These are phyloP conservation scores for Acestrorhynchus altus DNA, from an alignment of 2,797 vertebrate species.

Conservation along the genomic window DNA sequence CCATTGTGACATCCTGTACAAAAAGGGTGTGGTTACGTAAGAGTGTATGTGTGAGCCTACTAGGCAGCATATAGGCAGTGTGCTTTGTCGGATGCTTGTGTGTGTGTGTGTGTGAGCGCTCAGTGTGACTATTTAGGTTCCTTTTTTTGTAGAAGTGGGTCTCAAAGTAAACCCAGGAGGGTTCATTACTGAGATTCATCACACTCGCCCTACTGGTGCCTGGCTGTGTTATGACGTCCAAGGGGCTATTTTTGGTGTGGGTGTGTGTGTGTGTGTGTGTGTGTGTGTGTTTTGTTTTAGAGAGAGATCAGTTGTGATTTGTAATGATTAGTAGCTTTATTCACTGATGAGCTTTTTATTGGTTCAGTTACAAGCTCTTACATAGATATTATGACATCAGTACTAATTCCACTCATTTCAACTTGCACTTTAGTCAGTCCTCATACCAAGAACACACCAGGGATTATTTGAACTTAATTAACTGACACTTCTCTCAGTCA, in stretches of 20 bases:
- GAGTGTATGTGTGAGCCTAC: no score
- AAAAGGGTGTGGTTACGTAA: no score
- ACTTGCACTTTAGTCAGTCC: constrained; percentile 38
- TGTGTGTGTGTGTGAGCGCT: background rate
- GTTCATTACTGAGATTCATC: constrained; percentile 74
- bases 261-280: constrained; percentile 29
- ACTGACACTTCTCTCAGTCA: constrained; percentile 15
- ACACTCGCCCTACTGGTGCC: constrained; percentile 64
- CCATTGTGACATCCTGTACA: no score
- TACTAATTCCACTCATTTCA: background rate
- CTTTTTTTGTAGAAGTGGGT: constrained; percentile 61
- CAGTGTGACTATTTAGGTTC: constrained; percentile 20
- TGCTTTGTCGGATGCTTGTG: background rate
- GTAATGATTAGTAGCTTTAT: constrained; percentile 14
- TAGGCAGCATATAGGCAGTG: background rate
- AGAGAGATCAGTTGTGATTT: constrained; percentile 14
- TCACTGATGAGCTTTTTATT: constrained; percentile 14
- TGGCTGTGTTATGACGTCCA: constrained; percentile 63
- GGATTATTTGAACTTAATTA: constrained; percentile 47
- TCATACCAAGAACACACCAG: constrained; percentile 31
- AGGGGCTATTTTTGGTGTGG: constrained; percentile 68
- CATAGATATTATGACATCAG: constrained; percentile 38
- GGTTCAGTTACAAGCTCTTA: constrained; percentile 42
- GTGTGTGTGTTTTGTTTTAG: constrained; percentile 35
- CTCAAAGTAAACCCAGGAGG: constrained; percentile 74